phyloP scores from a whole-genome alignment of 2,797 vertebrate species.

The Apogon talboti region DNA sequence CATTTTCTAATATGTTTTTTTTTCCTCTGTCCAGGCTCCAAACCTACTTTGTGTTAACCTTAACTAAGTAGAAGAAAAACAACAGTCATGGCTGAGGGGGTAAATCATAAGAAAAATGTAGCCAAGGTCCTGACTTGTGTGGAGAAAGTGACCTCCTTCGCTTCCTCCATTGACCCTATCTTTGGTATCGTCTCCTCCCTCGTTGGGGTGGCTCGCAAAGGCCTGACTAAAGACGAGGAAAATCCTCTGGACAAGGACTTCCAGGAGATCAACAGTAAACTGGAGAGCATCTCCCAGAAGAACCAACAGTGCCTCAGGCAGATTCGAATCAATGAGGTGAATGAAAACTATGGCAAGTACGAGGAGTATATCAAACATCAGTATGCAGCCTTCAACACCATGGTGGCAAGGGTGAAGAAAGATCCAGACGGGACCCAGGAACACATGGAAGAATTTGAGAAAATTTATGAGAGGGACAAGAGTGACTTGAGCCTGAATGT shows the following conservation, averaged over 20 bases:
- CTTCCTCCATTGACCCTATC: constrained; percentile 84
- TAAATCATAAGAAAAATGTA: constrained; percentile 74
- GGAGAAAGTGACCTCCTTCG: constrained; percentile 83
- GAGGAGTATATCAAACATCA: constrained; percentile 87
- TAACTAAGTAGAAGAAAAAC: constrained; percentile 23
- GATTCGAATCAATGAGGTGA: constrained; percentile 81
- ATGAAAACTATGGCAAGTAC: constrained; percentile 80
- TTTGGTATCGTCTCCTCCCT: constrained; percentile 85
- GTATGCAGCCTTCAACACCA: constrained; percentile 78
- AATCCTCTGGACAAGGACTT: constrained; percentile 80
- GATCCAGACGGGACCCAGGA: constrained; percentile 56
- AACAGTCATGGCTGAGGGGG: constrained; percentile 77
- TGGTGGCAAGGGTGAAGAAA: constrained; percentile 78
- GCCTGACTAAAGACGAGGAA: constrained; percentile 69
- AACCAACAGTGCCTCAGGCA: constrained; percentile 79
- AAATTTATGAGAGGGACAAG: constrained; percentile 78
- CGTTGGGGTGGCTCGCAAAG: constrained; percentile 80
- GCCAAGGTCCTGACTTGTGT: constrained; percentile 76
- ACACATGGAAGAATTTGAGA: constrained; percentile 76
- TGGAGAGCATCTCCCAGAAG: constrained; percentile 81
- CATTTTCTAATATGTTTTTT: not conserved
- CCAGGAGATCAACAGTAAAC: constrained; percentile 69
- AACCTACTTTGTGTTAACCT: constrained; percentile 23
- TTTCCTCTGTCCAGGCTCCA: constrained; percentile 28
- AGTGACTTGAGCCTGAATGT: constrained; percentile 77